phyloP scores from a whole-genome alignment of 2,888 invertebrate genomes.

The Argyra leucocephala region DNA sequence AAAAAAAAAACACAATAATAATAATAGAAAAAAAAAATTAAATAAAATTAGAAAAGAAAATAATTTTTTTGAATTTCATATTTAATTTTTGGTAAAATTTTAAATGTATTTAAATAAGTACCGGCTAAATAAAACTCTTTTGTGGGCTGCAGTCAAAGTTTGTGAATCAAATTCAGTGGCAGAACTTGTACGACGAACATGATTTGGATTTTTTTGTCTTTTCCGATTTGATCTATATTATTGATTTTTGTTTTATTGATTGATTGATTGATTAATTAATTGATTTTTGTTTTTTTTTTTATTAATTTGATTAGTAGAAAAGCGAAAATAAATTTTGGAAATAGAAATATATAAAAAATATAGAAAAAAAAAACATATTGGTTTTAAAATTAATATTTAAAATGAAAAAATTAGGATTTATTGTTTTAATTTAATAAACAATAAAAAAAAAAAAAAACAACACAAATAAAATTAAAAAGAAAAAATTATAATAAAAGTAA shows the following conservation, averaged over 20 bases:
- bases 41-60: not conserved
- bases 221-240: slow-evolving; percentile 30
- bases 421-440: too few species aligned
- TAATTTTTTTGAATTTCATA: too few species aligned
- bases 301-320: too few species aligned
- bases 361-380: too few species aligned
- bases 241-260: slow-evolving; percentile 32
- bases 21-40: not conserved
- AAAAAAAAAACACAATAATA: slow-evolving; percentile 8
- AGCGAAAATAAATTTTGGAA: too few species aligned
- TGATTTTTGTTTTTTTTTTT: not conserved
- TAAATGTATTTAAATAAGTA: slow-evolving; percentile 24
- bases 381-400: too few species aligned
- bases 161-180: slow-evolving; percentile 58
- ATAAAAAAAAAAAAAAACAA: too few species aligned
- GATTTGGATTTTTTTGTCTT: slow-evolving; percentile 40
- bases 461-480: not conserved
- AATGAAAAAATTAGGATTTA: too few species aligned
- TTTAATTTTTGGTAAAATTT: not conserved
- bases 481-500: not conserved
- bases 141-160: slow-evolving; percentile 54
- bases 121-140: slow-evolving; percentile 52
- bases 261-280: too few species aligned
- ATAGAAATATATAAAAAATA: too few species aligned
- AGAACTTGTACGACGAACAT: slow-evolving; percentile 57